Evolutionary conservation across 2,113 vertebrate species (phyloP).

Genomic region (Percina caprodes): DNA sequence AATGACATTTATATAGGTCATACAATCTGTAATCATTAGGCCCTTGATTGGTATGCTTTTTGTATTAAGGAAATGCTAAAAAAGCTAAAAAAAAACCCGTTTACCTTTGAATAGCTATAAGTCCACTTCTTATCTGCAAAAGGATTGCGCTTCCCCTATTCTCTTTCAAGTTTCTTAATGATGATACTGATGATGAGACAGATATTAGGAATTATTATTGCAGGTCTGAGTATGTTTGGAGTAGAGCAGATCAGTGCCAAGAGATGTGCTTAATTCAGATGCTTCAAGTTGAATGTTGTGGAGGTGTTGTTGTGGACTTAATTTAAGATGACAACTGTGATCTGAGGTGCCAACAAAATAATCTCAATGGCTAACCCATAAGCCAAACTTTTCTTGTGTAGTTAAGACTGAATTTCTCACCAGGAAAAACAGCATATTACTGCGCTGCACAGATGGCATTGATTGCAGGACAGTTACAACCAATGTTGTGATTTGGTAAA

Average conservation of each 20-base stretch:
- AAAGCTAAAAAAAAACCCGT: not conserved
- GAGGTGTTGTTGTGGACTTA: constrained; percentile 45
- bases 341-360: constrained; percentile 33
- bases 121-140: not conserved
- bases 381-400: constrained; percentile 1
- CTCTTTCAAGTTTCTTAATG: not conserved
- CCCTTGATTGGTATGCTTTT: not conserved
- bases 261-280: constrained; percentile 22
- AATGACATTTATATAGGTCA: constrained; percentile 20
- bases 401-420: constrained; percentile 6
- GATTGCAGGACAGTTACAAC: not conserved
- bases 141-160: no score
- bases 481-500: not conserved
- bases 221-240: constrained; percentile 13
- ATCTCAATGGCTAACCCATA: constrained; percentile 48
- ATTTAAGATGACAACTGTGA: constrained; percentile 60
- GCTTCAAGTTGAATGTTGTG: constrained; percentile 16
- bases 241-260: constrained; percentile 23
- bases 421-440: not conserved
- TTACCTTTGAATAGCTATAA: not conserved
- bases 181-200: not conserved
- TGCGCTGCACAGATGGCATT: not conserved
- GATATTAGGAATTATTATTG: constrained; percentile 22
- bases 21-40: not conserved
- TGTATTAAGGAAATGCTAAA: not conserved